Conservation (phyloP, 2,113 vertebrate species). For the Coturnix japonica region DNA sequence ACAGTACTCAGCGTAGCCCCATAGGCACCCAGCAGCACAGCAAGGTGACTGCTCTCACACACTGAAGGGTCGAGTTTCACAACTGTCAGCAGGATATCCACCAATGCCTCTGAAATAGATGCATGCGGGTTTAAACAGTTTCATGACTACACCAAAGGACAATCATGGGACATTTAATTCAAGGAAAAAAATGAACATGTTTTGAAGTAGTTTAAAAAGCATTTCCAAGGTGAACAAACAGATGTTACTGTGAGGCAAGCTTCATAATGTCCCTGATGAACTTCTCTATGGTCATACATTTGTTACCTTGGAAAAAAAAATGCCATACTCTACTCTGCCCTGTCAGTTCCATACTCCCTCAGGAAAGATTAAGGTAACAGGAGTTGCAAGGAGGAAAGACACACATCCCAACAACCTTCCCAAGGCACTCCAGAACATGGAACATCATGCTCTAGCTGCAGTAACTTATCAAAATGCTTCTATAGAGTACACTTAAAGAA, state of each 20-base stretch:
- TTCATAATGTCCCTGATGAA: not conserved
- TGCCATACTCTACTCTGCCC: not conserved
- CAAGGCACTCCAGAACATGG: not conserved
- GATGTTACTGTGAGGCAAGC: not conserved
- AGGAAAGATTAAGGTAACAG: not conserved
- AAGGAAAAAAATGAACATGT: not conserved
- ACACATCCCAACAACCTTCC: not conserved
- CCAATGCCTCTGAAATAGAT: constrained; percentile 82
- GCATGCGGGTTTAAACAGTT: not conserved
- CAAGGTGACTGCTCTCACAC: constrained; percentile 87
- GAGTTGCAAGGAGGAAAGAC: not conserved
- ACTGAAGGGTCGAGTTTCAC: constrained; percentile 84
- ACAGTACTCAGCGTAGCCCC: constrained; percentile 84
- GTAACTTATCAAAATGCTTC: not conserved
- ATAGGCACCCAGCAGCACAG: constrained; percentile 90
- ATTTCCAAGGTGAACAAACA: not conserved
- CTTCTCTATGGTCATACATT: not conserved
- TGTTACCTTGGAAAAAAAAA: not conserved
- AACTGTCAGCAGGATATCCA: constrained; percentile 84
- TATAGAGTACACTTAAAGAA: not conserved
- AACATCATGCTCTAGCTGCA: not conserved
- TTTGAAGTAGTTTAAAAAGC: not conserved
- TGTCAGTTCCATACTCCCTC: not conserved
- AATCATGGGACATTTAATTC: not conserved
- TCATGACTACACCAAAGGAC: not conserved